A percentile compares a stretch with the other conserved stretches of the same genome.
Evolutionary conservation across 2,797 vertebrate genomes (phyloP).

Genomic region (Cichlasoma orientale): DNA sequence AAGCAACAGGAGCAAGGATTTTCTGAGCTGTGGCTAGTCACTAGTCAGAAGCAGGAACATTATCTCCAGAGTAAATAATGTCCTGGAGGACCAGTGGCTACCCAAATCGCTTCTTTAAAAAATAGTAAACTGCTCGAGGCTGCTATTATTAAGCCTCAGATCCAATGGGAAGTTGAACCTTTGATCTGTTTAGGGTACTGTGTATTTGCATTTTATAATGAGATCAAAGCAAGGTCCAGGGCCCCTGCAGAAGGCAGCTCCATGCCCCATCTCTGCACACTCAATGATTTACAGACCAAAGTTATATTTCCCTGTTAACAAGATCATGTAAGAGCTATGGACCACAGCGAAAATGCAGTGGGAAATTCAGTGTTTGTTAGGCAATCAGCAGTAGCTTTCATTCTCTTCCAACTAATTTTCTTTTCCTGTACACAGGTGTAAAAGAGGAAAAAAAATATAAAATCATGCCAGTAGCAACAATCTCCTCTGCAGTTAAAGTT

Average conservation of each 20-base stretch:
- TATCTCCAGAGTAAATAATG: slow-evolving; percentile 85
- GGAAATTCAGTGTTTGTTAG: slow-evolving; percentile 49
- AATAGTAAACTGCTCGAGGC: slow-evolving; percentile 76
- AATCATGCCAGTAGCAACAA: slow-evolving; percentile 70
- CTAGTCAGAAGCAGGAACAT: slow-evolving; percentile 78
- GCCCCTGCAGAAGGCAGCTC: slow-evolving; percentile 70
- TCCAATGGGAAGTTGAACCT: slow-evolving; percentile 83
- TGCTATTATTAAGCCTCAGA: slow-evolving; percentile 80
- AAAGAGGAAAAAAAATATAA: slow-evolving; percentile 35
- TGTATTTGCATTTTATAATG: slow-evolving; percentile 87
- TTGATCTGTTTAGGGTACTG: slow-evolving; percentile 85
- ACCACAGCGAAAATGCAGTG: slow-evolving; percentile 53
- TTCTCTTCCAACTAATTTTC: slow-evolving; percentile 61
- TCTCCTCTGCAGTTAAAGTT: slow-evolving; percentile 65
- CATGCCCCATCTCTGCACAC: slow-evolving; percentile 53
- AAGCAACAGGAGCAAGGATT: slow-evolving; percentile 75
- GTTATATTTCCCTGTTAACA: slow-evolving; percentile 63
- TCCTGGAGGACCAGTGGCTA: slow-evolving; percentile 76
- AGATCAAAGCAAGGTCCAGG: slow-evolving; percentile 82
- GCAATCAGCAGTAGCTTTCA: slow-evolving; percentile 53
- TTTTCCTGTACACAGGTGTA: slow-evolving; percentile 65
- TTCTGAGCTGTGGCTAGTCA: slow-evolving; percentile 73
- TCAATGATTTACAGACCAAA: slow-evolving; percentile 65
- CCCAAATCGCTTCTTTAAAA: slow-evolving; percentile 80
- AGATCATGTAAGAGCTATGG: slow-evolving; percentile 53